phyloP scores from a whole-genome alignment of 37 sponge, comb jelly and placozoan genomes.

The Corticium candelabrum region DNA sequence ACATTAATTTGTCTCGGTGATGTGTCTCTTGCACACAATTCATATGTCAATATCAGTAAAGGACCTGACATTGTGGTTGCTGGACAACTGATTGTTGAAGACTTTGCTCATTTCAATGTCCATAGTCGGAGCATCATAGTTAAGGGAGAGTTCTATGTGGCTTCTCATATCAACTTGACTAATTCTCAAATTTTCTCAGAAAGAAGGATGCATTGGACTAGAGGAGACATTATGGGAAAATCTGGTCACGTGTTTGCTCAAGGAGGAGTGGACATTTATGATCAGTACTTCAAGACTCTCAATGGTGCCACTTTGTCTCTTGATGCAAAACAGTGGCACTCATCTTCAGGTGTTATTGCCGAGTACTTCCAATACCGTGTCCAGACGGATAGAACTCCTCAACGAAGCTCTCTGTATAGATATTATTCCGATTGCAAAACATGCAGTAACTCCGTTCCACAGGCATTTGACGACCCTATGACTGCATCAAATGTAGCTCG shows the following conservation, averaged over 20 bases:
- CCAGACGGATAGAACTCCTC: not conserved
- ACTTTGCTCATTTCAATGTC: not conserved
- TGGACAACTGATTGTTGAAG: not conserved
- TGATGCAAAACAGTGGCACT: not conserved
- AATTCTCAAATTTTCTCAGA: not conserved
- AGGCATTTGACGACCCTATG: not conserved
- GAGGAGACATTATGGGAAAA: not conserved
- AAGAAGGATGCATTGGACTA: not conserved
- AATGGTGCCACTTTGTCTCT: not conserved
- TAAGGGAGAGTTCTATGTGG: not conserved
- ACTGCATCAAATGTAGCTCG: not conserved
- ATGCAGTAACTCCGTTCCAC: not conserved
- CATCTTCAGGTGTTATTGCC: conserved; percentile 9
- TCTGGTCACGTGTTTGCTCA: not conserved
- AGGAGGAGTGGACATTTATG: not conserved
- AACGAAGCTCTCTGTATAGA: not conserved
- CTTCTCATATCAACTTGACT: not conserved
- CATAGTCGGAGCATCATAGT: not conserved
- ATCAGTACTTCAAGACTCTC: not conserved
- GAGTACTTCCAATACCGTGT: conserved; percentile 10
- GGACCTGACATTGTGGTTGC: too few species aligned
- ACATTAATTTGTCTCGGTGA: not conserved
- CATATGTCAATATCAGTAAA: not conserved
- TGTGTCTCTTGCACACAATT: not conserved
- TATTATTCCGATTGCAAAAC: not conserved